Evolutionary conservation across 2,888 invertebrate species (phyloP).

Genomic region (Adelphocoris suturalis): DNA sequence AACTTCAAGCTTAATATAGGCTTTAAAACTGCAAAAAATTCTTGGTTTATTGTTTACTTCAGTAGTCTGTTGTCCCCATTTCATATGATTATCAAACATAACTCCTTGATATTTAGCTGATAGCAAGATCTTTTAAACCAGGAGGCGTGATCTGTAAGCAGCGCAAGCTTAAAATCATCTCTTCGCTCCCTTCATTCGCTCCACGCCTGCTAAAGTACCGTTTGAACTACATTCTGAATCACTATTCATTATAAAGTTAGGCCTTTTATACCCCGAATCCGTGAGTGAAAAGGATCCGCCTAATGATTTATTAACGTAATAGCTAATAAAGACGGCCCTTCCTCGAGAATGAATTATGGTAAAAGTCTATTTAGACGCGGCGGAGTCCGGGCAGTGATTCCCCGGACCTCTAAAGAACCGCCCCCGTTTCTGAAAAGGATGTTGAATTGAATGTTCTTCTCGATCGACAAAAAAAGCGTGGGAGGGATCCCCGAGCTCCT

Average conservation of each 20-base stretch:
- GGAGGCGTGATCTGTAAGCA: no score
- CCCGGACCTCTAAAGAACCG: slow-evolving; percentile 2
- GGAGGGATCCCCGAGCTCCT: slow-evolving; percentile 29
- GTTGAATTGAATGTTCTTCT: slow-evolving; percentile 62
- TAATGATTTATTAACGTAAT: slow-evolving; percentile 48
- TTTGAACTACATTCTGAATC: not conserved
- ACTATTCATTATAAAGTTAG: not conserved
- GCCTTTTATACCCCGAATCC: not conserved
- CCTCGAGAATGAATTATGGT: slow-evolving; percentile 12
- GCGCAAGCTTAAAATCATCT: no score
- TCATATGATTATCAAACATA: no score
- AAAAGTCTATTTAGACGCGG: slow-evolving; percentile 37
- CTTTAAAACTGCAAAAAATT: no score
- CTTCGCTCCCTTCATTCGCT: no score
- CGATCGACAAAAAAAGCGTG: slow-evolving; percentile 45
- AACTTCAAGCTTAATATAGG: no score
- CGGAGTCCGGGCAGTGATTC: not conserved
- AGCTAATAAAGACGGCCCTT: slow-evolving; percentile 14
- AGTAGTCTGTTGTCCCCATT: no score
- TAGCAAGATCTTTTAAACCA: no score
- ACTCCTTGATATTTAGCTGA: no score
- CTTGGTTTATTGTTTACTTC: no score
- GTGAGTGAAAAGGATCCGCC: not conserved
- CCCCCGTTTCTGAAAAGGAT: slow-evolving; percentile 9
- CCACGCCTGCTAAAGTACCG: not conserved